Base-by-base conservation (phyloP, 2,113 vertebrate species). In the Aspidoscelis tigris region DNA sequence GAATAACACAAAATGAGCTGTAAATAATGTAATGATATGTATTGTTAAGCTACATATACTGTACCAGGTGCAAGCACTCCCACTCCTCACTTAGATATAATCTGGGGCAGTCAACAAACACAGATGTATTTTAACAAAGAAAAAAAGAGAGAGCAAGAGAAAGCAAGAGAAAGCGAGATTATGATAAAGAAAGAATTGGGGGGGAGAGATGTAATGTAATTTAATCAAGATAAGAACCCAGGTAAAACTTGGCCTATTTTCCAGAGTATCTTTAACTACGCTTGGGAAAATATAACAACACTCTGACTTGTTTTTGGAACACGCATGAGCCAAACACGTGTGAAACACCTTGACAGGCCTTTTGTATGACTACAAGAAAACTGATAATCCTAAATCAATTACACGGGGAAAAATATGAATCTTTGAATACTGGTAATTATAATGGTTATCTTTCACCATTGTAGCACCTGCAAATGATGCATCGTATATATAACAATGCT, bases 371-470 rank as follows among this genome's bases (percentile, higher is more conserved):
- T 97, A 98, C 96, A 97, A 98, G 97, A 97, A 98, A 97, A 96
- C 96, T 97, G 97, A 98, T 98, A 98, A 98, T 98, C 96, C 96
- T 96, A 97, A 96, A 97, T 97, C 96, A 97, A 97, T 97, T 97
- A 96, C 95, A 95, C 21, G 84, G 88, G 94, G 94, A 95, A 95
- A 96, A 96, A 97, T 96, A 97, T 95, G 96, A 98, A 97, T 99
- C 98, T 98, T 99, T 99, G 98, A 98, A 99, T 99, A 97, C 97
- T 97, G 97, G 97, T 99, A 99, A 99, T 99, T 99, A 98, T 98
- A 98, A 97, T 96, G 96, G 98, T 98, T 99, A 98, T 99, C 98
- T 98, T 99, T 98, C 97, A 98, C 97, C 97, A 96, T 96, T 96
- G 96, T 97, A 98, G 97, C 98, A 99, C 98, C 98, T 98, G 98